Evolutionary conservation across 2,797 vertebrate species (phyloP), one percentile per base, ranked within the genome.

Genomic region (Tiaroga cobitis): DNA sequence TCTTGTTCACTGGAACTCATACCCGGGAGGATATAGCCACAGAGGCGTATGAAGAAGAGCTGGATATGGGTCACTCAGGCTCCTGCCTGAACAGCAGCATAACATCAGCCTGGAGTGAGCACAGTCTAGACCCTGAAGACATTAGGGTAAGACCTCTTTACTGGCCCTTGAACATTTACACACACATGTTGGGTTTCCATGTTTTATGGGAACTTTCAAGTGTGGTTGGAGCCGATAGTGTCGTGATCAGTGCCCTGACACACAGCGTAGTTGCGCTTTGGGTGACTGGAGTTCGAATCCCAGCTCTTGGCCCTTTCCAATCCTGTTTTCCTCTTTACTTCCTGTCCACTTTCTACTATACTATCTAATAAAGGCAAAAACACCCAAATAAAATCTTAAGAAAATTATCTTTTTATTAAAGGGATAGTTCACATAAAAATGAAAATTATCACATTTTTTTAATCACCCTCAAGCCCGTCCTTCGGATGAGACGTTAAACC

Each of bases 21-120:
- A 97, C 97, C 74, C 95, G 98, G 89, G 98, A 99, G 46, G 98
- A 99, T 90, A 97, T 99, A 72, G 96, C 97, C 81, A 96, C 97
- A 0, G 98, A 99, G 92, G 97, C 96, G 10, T 99, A 98, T n/a
- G 98, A 99, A 92, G 98, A 99, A 91, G 98, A 99, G 89, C 92
- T 99, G 75, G 98, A 99, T 91, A 97, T 99, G 96, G 97, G 98
- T 61, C 94, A 98, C 26, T 99, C 98, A 46, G 98, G 97, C 68
- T 99, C 98, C 67, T 99, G 99, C 90, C 92, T 99, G 85, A 99
- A 99, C 94, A 99, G 96, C 95, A 99, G 98, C 85, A 99, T 99
- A 92, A 99, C 97, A 29, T 99, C 98, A 7, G 98, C 98, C 26
- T 99, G 98, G 98, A 99, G 98, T 68, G 98, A 99, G 81, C 98